These are phyloP conservation scores for Conistra vaccinii DNA, from an alignment of 2,888 invertebrate genomes.

Conservation along the genomic window DNA sequence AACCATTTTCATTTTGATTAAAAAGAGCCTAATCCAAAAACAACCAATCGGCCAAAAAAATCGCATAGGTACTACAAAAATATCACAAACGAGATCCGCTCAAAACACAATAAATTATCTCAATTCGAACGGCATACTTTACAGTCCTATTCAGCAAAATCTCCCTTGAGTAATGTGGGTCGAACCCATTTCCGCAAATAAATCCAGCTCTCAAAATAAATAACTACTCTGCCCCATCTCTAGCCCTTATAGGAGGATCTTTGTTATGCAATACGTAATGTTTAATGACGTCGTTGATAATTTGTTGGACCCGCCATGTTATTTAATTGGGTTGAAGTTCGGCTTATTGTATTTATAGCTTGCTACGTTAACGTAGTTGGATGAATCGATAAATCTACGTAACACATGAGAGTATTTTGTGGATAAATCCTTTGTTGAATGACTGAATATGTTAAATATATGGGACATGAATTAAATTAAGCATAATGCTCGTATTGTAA, in stretches of 20 bases:
- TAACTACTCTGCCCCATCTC: conserved; percentile 79
- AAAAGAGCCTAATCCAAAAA: conserved; percentile 26
- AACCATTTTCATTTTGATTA: conserved; percentile 28
- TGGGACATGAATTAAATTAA: conserved; percentile 36
- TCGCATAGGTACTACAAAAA: conserved; percentile 26
- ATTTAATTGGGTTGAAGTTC: conserved; percentile 65
- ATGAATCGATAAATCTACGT: conserved; percentile 45
- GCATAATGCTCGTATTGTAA: conserved; percentile 30
- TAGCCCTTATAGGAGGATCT: conserved; percentile 65
- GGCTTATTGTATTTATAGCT: conserved; percentile 60
- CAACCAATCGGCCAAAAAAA: conserved; percentile 33
- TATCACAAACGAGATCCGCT: conserved; percentile 60
- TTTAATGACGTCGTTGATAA: conserved; percentile 59
- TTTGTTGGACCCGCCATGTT: conserved; percentile 55
- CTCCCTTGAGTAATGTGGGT: conserved; percentile 88
- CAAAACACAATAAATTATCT: conserved; percentile 83
- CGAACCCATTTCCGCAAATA: conserved; percentile 87
- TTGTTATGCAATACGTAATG: conserved; percentile 76
- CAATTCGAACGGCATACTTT: conserved; percentile 83
- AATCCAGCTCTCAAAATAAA: conserved; percentile 87
- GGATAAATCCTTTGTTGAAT: conserved; percentile 42
- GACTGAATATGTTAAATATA: conserved; percentile 31
- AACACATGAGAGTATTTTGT: conserved; percentile 32
- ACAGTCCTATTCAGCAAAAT: conserved; percentile 85
- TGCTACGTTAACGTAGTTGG: conserved; percentile 40